Evolutionary conservation across 2,888 invertebrate genomes (phyloP).

Genomic region (Subacronicta megacephala): DNA sequence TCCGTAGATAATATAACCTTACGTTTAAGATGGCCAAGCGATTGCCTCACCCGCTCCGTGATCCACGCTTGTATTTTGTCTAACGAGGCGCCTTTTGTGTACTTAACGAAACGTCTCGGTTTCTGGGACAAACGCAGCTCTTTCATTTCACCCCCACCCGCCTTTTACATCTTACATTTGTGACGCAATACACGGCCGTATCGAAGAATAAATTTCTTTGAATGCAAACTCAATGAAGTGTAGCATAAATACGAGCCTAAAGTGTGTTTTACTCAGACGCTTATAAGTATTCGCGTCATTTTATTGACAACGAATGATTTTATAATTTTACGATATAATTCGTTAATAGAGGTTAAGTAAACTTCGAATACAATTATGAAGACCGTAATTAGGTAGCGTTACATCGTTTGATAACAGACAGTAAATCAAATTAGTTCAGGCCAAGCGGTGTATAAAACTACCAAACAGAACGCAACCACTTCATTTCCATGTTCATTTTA

Average conservation of each 20-base stretch:
- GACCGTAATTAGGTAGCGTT: no score
- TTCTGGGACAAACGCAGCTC: conserved; percentile 15
- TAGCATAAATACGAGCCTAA: background rate
- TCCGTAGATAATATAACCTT: conserved; percentile 35
- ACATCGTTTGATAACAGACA: no score
- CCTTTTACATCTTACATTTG: conserved; percentile 4
- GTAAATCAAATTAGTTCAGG: no score
- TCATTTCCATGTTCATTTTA: no score
- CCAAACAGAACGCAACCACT: no score
- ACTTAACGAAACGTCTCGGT: conserved; percentile 32
- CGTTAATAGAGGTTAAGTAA: no score
- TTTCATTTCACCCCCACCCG: conserved; percentile 6
- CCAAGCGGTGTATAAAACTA: no score
- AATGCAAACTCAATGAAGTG: background rate
- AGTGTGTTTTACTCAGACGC: no score
- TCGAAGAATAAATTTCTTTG: conserved; percentile 3
- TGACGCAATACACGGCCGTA: conserved; percentile 7
- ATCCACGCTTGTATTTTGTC: conserved; percentile 25
- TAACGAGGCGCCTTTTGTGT: conserved; percentile 27
- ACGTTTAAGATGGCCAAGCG: conserved; percentile 19
- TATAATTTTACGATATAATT: no score
- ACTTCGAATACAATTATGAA: no score
- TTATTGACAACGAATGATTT: no score
- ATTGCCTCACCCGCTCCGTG: conserved; percentile 7
- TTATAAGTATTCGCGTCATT: no score